phyloP scores from a whole-genome alignment of 2,113 vertebrate species.

The Halichoeres trimaculatus region DNA sequence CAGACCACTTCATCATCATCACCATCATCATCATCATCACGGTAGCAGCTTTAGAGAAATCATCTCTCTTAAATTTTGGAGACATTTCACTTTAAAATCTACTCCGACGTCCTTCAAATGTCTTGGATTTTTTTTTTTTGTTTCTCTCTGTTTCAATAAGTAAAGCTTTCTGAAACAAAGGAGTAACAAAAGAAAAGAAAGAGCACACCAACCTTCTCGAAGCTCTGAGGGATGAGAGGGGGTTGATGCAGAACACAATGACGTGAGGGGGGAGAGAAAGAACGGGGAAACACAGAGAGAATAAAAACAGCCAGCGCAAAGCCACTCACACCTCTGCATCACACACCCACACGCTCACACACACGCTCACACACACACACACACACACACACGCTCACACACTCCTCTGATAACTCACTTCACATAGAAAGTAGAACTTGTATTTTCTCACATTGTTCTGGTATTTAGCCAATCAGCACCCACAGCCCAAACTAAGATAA shows the following conservation, averaged over 20 bases:
- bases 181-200: conserved; percentile 92
- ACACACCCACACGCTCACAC: conserved; percentile 24
- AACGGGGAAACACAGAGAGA: conserved; percentile 99
- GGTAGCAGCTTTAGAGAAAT: conserved; percentile 65
- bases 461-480: conserved; percentile 43
- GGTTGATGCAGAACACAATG: conserved; percentile 99
- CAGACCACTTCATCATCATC: conserved; percentile 67
- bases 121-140: conserved; percentile 47
- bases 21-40: conserved; percentile 60
- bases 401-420: conserved; percentile 47
- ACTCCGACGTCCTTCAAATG: conserved; percentile 44
- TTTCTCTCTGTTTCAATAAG: conserved; percentile 79
- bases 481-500: conserved; percentile 39
- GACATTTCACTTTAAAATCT: conserved; percentile 58
- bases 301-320: conserved; percentile 99
- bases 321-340: conserved; percentile 65
- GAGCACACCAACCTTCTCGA: conserved; percentile 99
- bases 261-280: conserved; percentile 98
- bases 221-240: conserved; percentile 99
- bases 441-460: conserved; percentile 52
- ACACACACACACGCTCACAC: conserved; percentile 23
- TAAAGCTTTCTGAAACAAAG: conserved; percentile 81
- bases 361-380: conserved; percentile 23
- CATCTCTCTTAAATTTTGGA: conserved; percentile 61
- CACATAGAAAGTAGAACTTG: conserved; percentile 50